A percentile compares a stretch with the other conserved stretches of the same genome.
Evolutionary conservation across 2,888 invertebrate genomes (phyloP).

Genomic region (Pherbina coryleti): DNA sequence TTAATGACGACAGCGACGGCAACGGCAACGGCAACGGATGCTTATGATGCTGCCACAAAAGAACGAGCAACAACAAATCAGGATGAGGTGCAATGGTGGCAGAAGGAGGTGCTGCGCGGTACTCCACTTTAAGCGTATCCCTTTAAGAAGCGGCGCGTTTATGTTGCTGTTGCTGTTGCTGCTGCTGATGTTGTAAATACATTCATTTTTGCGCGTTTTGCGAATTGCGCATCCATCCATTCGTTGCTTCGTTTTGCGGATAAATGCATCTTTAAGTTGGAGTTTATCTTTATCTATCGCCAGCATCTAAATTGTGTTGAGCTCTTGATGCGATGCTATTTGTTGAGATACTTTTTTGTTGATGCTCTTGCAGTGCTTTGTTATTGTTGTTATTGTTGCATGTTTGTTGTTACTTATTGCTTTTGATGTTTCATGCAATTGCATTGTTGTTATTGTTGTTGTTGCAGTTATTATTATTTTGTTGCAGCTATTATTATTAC

Average conservation of each 20-base stretch:
- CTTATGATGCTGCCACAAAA: neutral
- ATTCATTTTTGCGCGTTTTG: constrained; percentile 61
- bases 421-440: constrained; percentile 52
- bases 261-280: constrained; percentile 60
- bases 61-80: neutral
- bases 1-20: constrained; percentile 6
- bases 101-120: neutral
- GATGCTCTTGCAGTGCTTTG: neutral
- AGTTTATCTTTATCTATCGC: constrained; percentile 59
- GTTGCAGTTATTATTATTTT: neutral
- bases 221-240: constrained; percentile 20
- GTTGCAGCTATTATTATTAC: constrained; percentile 41
- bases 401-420: constrained; percentile 58
- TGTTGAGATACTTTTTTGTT: constrained; percentile 49
- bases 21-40: constrained; percentile 12
- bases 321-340: constrained; percentile 58
- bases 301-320: constrained; percentile 61
- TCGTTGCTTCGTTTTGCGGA: constrained; percentile 46
- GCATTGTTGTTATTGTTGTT: constrained; percentile 7
- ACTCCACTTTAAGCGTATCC: neutral
- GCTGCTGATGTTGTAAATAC: constrained; percentile 54
- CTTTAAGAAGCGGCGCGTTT: neutral
- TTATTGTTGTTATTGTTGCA: constrained; percentile 37
- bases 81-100: neutral
- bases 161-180: constrained; percentile 38